Conservation (phyloP, 1,140 invertebrate genomes). For the Aphaenogaster ashmeadi region DNA sequence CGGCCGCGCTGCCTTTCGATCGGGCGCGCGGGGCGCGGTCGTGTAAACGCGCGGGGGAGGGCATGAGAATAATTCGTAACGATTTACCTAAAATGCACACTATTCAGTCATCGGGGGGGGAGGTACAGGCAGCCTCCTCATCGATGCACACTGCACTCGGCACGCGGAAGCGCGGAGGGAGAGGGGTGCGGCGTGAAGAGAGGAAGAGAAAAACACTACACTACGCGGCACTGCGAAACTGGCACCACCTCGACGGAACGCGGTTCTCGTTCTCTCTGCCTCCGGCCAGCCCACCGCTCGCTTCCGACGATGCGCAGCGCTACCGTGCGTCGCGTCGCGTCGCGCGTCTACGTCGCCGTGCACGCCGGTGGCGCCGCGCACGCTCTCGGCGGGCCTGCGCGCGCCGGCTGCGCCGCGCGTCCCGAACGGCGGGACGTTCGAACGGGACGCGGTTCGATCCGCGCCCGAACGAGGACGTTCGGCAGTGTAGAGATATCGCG, state of each 20-base stretch:
- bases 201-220: slow-evolving; percentile 80
- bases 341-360: slow-evolving; percentile 62
- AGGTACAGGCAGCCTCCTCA: slow-evolving; percentile 76
- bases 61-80: slow-evolving; percentile 43
- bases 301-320: slow-evolving; percentile 78
- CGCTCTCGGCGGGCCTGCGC: not conserved
- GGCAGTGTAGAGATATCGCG: not conserved
- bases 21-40: slow-evolving; percentile 72
- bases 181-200: slow-evolving; percentile 51
- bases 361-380: slow-evolving; percentile 35
- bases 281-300: slow-evolving; percentile 67
- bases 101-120: slow-evolving; percentile 79
- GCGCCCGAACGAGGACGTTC: not conserved
- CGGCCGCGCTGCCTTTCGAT: slow-evolving; percentile 58
- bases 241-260: slow-evolving; percentile 80
- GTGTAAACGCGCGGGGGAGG: slow-evolving; percentile 23
- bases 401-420: not conserved
- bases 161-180: slow-evolving; percentile 68
- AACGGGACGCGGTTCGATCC: not conserved
- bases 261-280: slow-evolving; percentile 77
- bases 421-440: not conserved
- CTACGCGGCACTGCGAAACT: slow-evolving; percentile 82
- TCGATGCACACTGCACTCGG: slow-evolving; percentile 79
- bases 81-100: slow-evolving; percentile 83
- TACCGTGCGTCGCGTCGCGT: slow-evolving; percentile 71